Conservation (phyloP, 2,113 vertebrate genomes). For the Dicaeum eximium region DNA sequence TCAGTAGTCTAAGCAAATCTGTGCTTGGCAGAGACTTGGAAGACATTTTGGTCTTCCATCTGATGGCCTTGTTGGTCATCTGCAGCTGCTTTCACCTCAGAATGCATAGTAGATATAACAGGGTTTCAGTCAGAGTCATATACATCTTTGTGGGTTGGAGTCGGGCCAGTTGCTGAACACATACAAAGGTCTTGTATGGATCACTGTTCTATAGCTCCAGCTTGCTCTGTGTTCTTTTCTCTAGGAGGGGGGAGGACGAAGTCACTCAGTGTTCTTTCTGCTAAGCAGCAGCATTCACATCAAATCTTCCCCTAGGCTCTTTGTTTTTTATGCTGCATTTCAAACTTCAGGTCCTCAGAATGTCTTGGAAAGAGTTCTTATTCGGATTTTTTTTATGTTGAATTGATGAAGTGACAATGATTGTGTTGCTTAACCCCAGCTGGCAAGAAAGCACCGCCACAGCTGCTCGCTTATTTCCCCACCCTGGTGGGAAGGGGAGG, state of each 20-base stretch:
- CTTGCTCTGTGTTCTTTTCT: not conserved
- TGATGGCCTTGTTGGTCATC: not conserved
- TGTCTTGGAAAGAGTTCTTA: not conserved
- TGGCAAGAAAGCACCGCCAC: not conserved
- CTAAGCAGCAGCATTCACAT: not conserved
- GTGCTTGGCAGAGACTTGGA: not conserved
- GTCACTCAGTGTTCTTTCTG: not conserved
- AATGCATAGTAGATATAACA: not conserved
- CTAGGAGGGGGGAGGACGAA: not conserved
- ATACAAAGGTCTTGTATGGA: too few species aligned
- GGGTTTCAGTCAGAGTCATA: not conserved
- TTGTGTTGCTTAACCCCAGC: not conserved
- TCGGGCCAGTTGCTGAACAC: fast-evolving
- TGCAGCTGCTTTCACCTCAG: not conserved
- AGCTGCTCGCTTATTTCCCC: fast-evolving
- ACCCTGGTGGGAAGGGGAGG: not conserved
- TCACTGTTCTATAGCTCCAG: fast-evolving
- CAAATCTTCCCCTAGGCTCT: not conserved
- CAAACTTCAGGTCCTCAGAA: not conserved
- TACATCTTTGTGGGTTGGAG: not conserved
- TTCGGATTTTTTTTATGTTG: not conserved
- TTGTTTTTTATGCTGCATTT: not conserved
- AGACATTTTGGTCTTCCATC: not conserved
- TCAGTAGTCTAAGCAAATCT: not conserved
- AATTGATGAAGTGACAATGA: not conserved